Percentiles rank a stretch among this genome's conserved stretches.
These are phyloP conservation scores for Oxystoma pomonae DNA, from an alignment of 2,888 invertebrate species.

Conservation along the genomic window DNA sequence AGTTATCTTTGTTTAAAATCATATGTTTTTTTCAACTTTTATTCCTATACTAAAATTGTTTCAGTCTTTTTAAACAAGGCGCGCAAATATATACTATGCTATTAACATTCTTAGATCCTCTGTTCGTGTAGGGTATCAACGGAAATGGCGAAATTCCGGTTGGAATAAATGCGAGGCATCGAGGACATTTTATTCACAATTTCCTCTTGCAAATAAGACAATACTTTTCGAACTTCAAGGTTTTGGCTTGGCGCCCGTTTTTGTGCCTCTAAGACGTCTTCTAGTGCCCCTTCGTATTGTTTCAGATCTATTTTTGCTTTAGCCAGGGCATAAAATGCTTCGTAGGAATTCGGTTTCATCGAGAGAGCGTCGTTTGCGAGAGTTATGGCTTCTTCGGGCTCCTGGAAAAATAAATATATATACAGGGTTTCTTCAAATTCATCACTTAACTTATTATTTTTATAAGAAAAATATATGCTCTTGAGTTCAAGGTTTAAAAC, in stretches of 20 bases:
- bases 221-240: constrained; percentile 66
- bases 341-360: constrained; percentile 82
- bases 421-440: no score
- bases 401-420: no score
- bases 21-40: no score
- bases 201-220: constrained; percentile 73
- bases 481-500: no score
- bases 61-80: no score
- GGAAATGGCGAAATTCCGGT: constrained; percentile 43
- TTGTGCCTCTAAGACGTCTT: constrained; percentile 79
- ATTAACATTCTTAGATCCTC: constrained; percentile 1
- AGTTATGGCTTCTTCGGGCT: constrained; percentile 81
- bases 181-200: constrained; percentile 54
- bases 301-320: constrained; percentile 79
- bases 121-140: constrained; percentile 46
- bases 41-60: no score
- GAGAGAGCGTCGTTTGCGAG: constrained; percentile 82
- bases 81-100: no score
- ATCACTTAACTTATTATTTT: no score
- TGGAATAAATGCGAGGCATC: constrained; percentile 32
- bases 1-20: no score
- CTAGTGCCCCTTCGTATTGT: constrained; percentile 67
- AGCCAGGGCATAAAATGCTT: constrained; percentile 88
- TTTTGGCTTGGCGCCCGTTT: constrained; percentile 68
- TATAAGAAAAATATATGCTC: no score